Conservation (phyloP, 2,888 invertebrate genomes). For the Gasteruption jaculator region DNA sequence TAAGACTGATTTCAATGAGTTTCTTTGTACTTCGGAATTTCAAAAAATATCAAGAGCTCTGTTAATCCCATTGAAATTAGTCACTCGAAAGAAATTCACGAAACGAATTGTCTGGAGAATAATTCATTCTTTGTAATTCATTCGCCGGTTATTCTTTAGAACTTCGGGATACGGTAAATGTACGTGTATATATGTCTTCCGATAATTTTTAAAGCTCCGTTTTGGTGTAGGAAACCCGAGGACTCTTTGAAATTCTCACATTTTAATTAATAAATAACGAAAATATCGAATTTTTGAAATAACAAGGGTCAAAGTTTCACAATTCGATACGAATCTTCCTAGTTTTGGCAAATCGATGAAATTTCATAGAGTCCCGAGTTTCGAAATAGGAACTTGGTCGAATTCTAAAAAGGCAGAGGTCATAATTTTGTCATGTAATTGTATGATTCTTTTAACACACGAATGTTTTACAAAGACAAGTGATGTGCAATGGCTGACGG, state of each 20-base stretch:
- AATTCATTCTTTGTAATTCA: constrained; percentile 27
- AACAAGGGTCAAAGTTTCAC: too few relatives aligned
- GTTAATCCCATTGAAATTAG: constrained; percentile 8
- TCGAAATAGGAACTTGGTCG: too few relatives aligned
- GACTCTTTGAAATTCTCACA: constrained; percentile 10
- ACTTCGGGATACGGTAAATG: constrained; percentile 7
- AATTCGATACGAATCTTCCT: too few relatives aligned
- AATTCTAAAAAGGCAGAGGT: too few relatives aligned
- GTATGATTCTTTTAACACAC: too few relatives aligned
- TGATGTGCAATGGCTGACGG: too few relatives aligned
- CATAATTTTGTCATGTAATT: too few relatives aligned
- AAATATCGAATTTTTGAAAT: background rate
- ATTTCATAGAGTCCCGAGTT: too few relatives aligned
- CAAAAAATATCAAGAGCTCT: constrained; percentile 14
- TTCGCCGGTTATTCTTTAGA: too few relatives aligned
- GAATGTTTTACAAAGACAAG: too few relatives aligned
- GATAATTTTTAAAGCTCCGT: constrained; percentile 2
- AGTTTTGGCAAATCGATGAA: too few relatives aligned
- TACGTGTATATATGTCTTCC: constrained; percentile 6
- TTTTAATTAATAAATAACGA: constrained; percentile 5
- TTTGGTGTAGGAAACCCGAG: constrained; percentile 14
- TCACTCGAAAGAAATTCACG: background rate
- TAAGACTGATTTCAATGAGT: constrained; percentile 34
- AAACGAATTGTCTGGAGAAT: too few relatives aligned
- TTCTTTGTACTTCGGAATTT: constrained; percentile 23